A percentile compares a stretch with the other conserved stretches of the same genome.
Conservation (phyloP, 2,113 vertebrate species). For the Peromyscus leucopus region DNA sequence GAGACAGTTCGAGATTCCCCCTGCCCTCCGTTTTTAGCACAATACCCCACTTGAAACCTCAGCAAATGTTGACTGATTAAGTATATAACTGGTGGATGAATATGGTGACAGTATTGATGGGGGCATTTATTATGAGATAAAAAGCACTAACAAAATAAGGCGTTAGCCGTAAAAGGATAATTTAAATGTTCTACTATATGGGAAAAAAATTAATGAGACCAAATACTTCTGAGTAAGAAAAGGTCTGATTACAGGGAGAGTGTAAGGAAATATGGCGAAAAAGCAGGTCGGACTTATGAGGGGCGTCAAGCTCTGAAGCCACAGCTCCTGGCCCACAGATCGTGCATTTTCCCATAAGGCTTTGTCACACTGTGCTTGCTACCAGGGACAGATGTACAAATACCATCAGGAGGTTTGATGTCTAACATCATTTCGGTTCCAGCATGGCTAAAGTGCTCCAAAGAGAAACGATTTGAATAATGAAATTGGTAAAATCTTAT, state of each 20-base stretch:
- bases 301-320: neutral
- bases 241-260: neutral
- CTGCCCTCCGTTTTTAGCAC: neutral
- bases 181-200: neutral
- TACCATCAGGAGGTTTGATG: neutral
- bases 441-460: conserved; percentile 15
- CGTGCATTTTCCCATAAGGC: neutral
- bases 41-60: neutral
- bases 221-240: conserved; percentile 27
- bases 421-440: conserved; percentile 16
- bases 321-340: neutral
- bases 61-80: conserved; percentile 38
- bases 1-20: neutral
- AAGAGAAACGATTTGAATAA: conserved; percentile 67
- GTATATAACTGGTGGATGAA: neutral
- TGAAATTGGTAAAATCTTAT: conserved; percentile 63
- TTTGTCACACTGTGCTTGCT: neutral
- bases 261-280: neutral
- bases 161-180: conserved; percentile 24
- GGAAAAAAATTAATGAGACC: neutral
- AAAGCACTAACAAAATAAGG: neutral
- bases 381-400: neutral
- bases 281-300: neutral
- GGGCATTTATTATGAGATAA: conserved; percentile 23
- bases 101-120: neutral